Base-by-base conservation (phyloP, 2,113 vertebrate genomes). In the Pipra filicauda region DNA sequence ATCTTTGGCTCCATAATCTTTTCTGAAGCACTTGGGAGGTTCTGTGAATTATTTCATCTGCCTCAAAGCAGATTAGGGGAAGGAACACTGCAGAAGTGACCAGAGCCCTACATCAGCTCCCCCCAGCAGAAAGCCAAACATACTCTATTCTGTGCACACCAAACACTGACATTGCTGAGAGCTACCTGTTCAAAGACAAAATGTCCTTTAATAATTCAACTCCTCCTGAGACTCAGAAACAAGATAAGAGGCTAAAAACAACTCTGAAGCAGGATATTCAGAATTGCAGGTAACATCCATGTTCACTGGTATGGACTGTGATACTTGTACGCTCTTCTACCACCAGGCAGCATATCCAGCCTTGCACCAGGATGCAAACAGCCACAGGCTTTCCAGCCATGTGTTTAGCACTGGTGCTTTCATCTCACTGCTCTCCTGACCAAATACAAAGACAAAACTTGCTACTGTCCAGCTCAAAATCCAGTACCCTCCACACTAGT, bases 241-340 rank as follows among this genome's bases (percentile, higher is more conserved):
- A 87, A 85, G 39, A 9, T 24, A 67, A 91, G 44, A 88, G 16
- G 30, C 49, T 79, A 88, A 76, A 89, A 82, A 0, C 66, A 89
- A 30, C 77, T 85, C 33, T 76, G n/a, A 62, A 91, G 49, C 5
- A 61, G 57, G 10, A 79, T 62, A 58, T 46, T 77, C 48, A 48
- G 43, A 86, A 70, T 2, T 51, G 28, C 26, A 46, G 23, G 15
- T 27, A 85, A 55, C 2, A 0, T 33, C 11, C 26, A 9, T 0
- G 0, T 54, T 64, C n/a, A 21, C 5, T 30, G 43, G 71, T 26
- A 51, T 1, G 3, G 41, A 12, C n/a, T 0, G 0, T 4, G 43
- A 51, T 5, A 58, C 9, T 28, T 23, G 62, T 2, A 0, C 4
- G n/a, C 22, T 52, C 55, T 87, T 69, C 41, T 31, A 48, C 8